A percentile compares a stretch with the other conserved stretches of the same genome.
Conservation (phyloP, 2,113 vertebrate species). For the Dryoscopus gambensis region DNA sequence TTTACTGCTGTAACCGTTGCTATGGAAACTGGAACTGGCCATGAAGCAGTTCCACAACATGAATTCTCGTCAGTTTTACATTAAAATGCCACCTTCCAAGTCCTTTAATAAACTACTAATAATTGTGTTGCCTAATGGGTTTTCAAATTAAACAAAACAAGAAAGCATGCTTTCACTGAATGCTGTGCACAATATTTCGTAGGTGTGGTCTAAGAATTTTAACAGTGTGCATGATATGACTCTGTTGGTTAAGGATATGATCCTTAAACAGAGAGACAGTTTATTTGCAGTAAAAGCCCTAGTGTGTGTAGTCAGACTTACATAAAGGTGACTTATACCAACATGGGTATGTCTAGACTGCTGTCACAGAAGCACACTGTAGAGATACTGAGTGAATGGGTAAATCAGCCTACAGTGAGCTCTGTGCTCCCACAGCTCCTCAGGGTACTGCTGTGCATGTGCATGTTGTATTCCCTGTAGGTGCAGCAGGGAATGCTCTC, state of each 20-base stretch:
- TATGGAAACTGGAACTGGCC: conserved; percentile 47
- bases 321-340: conserved; percentile 67
- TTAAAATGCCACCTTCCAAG: background rate
- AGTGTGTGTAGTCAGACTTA: conserved; percentile 50
- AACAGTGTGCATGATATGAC: conserved; percentile 35
- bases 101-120: conserved; percentile 7
- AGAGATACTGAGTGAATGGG: conserved; percentile 52
- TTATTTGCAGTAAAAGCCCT: conserved; percentile 63
- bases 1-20: conserved; percentile 33
- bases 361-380: conserved; percentile 66
- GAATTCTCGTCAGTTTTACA: conserved; percentile 24
- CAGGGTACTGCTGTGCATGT: background rate
- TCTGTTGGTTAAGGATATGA: conserved; percentile 38
- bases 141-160: conserved; percentile 38
- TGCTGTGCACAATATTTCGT: conserved; percentile 14
- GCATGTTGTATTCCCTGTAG: background rate
- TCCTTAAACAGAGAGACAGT: conserved; percentile 63
- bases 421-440: conserved; percentile 36
- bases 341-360: conserved; percentile 60
- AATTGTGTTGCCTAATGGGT: background rate
- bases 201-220: conserved; percentile 48
- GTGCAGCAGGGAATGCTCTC: background rate
- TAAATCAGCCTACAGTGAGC: conserved; percentile 35
- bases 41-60: background rate
- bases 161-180: background rate